Evolutionary conservation across 1,140 invertebrate genomes (phyloP).

Genomic region (Rhyacophila brunnea): DNA sequence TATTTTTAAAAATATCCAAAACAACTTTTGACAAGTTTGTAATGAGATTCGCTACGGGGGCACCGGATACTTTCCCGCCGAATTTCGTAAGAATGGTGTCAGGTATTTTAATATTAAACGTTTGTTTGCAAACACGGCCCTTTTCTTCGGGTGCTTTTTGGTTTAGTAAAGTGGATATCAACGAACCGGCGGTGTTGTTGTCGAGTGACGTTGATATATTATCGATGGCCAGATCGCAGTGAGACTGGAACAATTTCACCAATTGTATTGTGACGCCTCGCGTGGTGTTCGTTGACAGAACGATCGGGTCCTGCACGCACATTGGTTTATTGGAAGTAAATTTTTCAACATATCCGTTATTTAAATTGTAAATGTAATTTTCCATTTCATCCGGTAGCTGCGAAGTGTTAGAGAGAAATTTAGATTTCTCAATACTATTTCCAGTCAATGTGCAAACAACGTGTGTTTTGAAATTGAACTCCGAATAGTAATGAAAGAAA

Average conservation of each 20-base stretch:
- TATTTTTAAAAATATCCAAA: no score
- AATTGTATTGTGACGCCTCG: constrained; percentile 26
- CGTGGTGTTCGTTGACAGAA: constrained; percentile 52
- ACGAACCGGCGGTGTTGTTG: neutral
- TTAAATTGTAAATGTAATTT: constrained; percentile 39
- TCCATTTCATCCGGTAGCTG: neutral
- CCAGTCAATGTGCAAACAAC: constrained; percentile 54
- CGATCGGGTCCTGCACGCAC: constrained; percentile 55
- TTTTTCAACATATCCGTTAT: constrained; percentile 16
- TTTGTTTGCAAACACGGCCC: no score
- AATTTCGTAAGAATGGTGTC: no score
- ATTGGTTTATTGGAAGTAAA: constrained; percentile 41
- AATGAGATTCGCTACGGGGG: no score
- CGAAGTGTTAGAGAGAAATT: neutral
- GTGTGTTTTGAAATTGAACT: constrained; percentile 48
- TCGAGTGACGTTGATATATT: neutral
- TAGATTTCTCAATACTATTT: constrained; percentile 25
- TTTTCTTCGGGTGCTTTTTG: no score
- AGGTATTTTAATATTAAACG: no score
- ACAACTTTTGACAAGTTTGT: no score
- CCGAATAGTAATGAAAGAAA: constrained; percentile 53
- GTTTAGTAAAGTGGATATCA: neutral
- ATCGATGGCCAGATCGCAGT: constrained; percentile 9
- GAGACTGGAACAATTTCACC: constrained; percentile 3
- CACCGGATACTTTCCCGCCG: no score